phyloP scores from a whole-genome alignment of 2,888 invertebrate species.

The Cecidostiba fungosa region DNA sequence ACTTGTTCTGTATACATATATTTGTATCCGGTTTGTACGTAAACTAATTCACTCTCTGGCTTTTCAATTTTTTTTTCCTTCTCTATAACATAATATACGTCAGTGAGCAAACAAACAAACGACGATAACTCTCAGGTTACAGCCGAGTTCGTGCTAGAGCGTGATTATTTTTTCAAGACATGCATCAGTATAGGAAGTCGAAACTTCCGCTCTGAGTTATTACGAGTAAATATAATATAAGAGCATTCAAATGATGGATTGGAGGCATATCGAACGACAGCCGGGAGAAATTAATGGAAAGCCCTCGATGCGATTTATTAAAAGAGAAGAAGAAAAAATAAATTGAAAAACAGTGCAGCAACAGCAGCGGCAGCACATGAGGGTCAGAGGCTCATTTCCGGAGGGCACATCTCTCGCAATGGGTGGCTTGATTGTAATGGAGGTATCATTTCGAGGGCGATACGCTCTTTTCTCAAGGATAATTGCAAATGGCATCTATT shows the following conservation, averaged over 20 bases:
- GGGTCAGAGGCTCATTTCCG: constrained; percentile 66
- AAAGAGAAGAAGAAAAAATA: constrained; percentile 27
- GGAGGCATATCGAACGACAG: constrained; percentile 30
- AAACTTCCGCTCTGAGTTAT: constrained; percentile 29
- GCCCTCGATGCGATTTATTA: constrained; percentile 50
- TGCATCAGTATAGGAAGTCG: background rate
- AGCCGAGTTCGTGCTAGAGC: background rate
- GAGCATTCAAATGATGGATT: constrained; percentile 35
- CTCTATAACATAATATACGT: background rate
- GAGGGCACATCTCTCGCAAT: constrained; percentile 71
- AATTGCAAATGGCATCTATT: constrained; percentile 78
- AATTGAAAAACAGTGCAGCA: constrained; percentile 49
- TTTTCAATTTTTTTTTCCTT: background rate
- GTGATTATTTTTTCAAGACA: constrained; percentile 1
- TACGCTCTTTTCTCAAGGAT: constrained; percentile 74
- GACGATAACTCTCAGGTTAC: constrained; percentile 11
- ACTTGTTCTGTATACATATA: background rate
- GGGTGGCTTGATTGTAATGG: constrained; percentile 79
- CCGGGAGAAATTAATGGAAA: constrained; percentile 53
- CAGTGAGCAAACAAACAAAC: background rate
- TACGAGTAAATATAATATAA: constrained; percentile 41
- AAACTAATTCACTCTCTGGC: constrained; percentile 4
- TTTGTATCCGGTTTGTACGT: background rate
- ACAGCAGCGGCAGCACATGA: background rate
- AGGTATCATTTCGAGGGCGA: constrained; percentile 77